These are phyloP conservation scores for Sebastes itinus DNA, from an alignment of 2,797 vertebrate genomes.

Conservation along the genomic window DNA sequence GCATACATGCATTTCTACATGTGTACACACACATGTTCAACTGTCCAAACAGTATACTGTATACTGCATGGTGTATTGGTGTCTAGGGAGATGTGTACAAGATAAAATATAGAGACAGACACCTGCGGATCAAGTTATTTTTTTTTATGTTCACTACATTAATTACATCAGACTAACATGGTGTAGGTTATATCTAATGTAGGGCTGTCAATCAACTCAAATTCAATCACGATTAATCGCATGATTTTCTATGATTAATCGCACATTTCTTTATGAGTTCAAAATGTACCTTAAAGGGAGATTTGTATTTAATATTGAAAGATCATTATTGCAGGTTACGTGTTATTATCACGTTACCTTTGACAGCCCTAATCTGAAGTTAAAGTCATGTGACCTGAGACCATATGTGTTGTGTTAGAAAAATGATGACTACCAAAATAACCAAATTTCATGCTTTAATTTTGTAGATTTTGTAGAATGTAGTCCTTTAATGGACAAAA, in stretches of 20 bases:
- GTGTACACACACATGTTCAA: background rate
- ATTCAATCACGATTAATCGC: no score
- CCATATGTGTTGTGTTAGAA: background rate
- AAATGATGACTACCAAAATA: background rate
- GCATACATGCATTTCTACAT: background rate
- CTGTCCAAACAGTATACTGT: background rate
- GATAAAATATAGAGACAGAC: background rate
- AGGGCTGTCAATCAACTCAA: no score
- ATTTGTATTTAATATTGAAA: no score
- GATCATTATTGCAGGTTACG: no score
- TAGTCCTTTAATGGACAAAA: background rate
- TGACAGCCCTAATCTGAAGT: background rate
- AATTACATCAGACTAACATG: background rate
- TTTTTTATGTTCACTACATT: background rate
- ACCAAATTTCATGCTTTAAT: background rate
- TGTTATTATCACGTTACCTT: no score
- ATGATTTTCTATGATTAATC: no score
- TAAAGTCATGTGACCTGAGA: background rate
- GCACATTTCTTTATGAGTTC: rapidly evolving
- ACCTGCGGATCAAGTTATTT: background rate
- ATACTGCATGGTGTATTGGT: background rate
- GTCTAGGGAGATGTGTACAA: background rate
- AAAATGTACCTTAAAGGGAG: no score
- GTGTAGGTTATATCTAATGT: no score
- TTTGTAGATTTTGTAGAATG: background rate